Evolutionary conservation across 1,140 invertebrate species (phyloP), one percentile per base, ranked within the genome.

Genomic region (Caenorhabditis brenneri): DNA sequence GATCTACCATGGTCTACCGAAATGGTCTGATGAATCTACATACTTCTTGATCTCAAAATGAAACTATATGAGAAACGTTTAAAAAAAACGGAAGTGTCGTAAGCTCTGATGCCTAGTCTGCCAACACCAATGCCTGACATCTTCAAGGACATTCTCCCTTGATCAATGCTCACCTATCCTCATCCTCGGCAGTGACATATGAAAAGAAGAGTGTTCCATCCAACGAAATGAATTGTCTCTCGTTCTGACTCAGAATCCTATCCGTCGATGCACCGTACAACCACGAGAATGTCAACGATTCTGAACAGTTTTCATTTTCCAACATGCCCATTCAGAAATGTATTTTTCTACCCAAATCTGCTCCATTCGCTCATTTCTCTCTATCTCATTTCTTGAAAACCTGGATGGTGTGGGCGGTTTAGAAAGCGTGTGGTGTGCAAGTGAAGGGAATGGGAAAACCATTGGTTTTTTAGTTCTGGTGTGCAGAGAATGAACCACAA

Each of bases 161-260:
- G n/a, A n/a, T n/a, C n/a, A n/a, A 6, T 19, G 16, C 83, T 39
- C 31, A 85, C 84, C 84, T 79, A 42, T 80, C 81, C 33, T 85
- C 84, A 82, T 85, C 84, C 6, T 81, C 80, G 5, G 65, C 24
- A 15, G 49, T 65, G 22, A 81, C 74, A 55, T 82, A 78, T 9
- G 84, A 81, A 22, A 85, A 85, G 55, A 81, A 80, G 22, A 85
- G 84, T 49, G 53, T 85, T 51, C 84, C 84, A 48, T 85, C 84
- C 80, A 81, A 42, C 1, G 84, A 85, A 39, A 85, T 79, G 46
- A 85, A 81, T 22, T 82, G 48, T 19, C 80, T 55, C 29, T 85
- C 81, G 16, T 81, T 55, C 27, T 83, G 81, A 48, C 79, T 39
- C 33, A 53, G 48, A 16, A 78, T 82, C 46, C 80, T 58, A 33